Evolutionary conservation across 1,140 invertebrate species (phyloP).

Genomic region (Heliconius eleuchia): DNA sequence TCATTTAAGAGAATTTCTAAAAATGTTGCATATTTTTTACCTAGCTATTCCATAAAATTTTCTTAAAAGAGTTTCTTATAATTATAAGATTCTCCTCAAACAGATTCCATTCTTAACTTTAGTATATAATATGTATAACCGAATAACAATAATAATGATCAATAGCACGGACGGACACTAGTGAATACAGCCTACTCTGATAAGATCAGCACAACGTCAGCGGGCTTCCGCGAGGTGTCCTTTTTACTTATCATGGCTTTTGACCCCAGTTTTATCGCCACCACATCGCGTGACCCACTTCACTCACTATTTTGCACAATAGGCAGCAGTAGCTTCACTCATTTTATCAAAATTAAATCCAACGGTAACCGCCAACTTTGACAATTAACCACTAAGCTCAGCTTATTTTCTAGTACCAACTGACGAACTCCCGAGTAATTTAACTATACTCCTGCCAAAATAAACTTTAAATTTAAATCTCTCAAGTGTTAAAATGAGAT

Average conservation of each 20-base stretch:
- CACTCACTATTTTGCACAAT: constrained; percentile 39
- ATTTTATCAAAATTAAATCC: constrained; percentile 43
- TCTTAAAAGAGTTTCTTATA: neutral
- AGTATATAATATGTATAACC: neutral
- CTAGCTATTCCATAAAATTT: too few species aligned
- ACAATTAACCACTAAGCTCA: constrained; percentile 45
- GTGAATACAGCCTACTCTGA: constrained; percentile 25
- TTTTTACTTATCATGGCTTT: constrained; percentile 52
- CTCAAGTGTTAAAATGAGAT: constrained; percentile 17
- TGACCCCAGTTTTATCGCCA: constrained; percentile 28
- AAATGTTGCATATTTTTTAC: neutral
- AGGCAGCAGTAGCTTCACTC: constrained; percentile 20
- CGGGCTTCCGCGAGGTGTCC: constrained; percentile 55
- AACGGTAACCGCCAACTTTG: constrained; percentile 44
- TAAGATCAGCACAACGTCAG: constrained; percentile 32
- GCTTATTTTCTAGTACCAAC: constrained; percentile 43
- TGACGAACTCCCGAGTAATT: constrained; percentile 36
- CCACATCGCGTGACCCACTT: constrained; percentile 48
- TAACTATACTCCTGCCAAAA: constrained; percentile 28
- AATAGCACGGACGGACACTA: neutral
- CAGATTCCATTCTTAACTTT: neutral
- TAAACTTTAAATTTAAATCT: constrained; percentile 30
- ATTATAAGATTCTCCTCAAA: neutral
- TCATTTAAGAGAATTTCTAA: neutral
- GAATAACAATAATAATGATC: neutral